Evolutionary conservation across 1,140 invertebrate genomes (phyloP).

Genomic region (Drosophila chauvacae): DNA sequence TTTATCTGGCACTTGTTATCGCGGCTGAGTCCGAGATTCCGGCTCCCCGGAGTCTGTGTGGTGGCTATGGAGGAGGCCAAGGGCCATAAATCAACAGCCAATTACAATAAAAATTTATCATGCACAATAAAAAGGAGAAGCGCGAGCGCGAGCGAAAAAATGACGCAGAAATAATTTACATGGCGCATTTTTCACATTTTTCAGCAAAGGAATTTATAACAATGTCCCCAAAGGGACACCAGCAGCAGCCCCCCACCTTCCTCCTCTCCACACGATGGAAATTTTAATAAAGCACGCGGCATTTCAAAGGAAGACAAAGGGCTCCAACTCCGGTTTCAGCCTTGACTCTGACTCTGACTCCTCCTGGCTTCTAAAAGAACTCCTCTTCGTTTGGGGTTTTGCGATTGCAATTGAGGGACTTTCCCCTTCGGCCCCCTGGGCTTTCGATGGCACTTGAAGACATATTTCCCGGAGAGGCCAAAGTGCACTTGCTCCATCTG

Average conservation of each 20-base stretch:
- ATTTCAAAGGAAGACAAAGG: slow-evolving; percentile 56
- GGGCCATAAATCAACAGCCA: slow-evolving; percentile 79
- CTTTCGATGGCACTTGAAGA: slow-evolving; percentile 56
- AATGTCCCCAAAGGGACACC: slow-evolving; percentile 75
- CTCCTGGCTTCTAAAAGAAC: slow-evolving; percentile 2
- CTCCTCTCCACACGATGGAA: slow-evolving; percentile 47
- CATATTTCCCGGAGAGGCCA: slow-evolving; percentile 64
- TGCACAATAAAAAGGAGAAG: slow-evolving; percentile 71
- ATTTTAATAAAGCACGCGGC: slow-evolving; percentile 79
- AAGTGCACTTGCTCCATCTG: slow-evolving; percentile 59
- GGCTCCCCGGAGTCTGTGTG: slow-evolving; percentile 16
- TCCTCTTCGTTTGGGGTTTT: slow-evolving; percentile 26
- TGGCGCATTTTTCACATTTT: slow-evolving; percentile 80
- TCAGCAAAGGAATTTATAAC: slow-evolving; percentile 75
- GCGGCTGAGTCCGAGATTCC: slow-evolving; percentile 32
- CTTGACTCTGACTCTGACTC: neutral
- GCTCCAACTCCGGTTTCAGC: neutral
- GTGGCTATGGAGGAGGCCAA: slow-evolving; percentile 10
- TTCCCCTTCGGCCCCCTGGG: neutral
- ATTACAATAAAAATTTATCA: slow-evolving; percentile 82
- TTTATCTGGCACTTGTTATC: slow-evolving; percentile 67
- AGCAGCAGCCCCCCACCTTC: neutral
- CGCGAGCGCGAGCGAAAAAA: slow-evolving; percentile 19
- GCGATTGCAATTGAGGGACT: slow-evolving; percentile 41
- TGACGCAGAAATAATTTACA: slow-evolving; percentile 78